Evolutionary conservation across 2,113 vertebrate genomes (phyloP).

Genomic region (Todiramphus chloris): DNA sequence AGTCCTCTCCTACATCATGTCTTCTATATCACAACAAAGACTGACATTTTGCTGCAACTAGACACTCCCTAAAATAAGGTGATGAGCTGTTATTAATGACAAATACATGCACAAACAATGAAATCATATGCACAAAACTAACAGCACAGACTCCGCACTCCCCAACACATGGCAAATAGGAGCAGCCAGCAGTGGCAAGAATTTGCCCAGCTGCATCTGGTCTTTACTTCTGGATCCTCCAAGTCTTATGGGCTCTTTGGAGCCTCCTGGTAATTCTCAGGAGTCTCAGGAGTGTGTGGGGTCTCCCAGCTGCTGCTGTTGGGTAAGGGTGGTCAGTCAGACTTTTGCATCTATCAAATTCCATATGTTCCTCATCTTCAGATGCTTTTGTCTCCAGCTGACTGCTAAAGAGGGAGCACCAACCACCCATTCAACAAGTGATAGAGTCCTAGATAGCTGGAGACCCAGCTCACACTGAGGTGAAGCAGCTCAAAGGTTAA

Average conservation of each 20-base stretch:
- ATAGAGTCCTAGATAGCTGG: neutral
- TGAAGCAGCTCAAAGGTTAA: neutral
- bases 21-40: neutral
- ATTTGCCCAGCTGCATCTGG: neutral
- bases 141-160: accelerated
- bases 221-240: neutral
- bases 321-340: neutral
- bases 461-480: neutral
- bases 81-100: neutral
- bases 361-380: neutral
- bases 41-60: neutral
- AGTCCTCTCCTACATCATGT: neutral
- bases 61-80: neutral
- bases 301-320: neutral
- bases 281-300: neutral
- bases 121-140: neutral
- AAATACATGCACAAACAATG: neutral
- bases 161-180: neutral
- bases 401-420: neutral
- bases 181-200: neutral
- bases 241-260: neutral
- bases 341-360: neutral
- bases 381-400: neutral
- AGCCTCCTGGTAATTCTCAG: neutral
- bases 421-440: neutral